phyloP scores from a whole-genome alignment of 2,113 vertebrate genomes.

The Anguilla japonica region DNA sequence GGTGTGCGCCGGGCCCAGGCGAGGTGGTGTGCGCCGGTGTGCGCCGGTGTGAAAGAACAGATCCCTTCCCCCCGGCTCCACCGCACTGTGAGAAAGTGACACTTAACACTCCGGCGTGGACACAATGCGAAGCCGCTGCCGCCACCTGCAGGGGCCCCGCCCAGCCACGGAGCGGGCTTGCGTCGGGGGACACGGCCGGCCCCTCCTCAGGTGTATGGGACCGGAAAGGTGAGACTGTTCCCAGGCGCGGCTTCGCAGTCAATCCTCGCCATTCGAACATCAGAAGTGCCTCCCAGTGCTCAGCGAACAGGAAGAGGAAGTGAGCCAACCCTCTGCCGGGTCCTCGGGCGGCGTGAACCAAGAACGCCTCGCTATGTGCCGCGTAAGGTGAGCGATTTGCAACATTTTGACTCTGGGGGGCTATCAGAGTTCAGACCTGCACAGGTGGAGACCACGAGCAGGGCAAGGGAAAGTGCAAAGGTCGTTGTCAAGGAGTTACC shows the following conservation, averaged over 20 bases:
- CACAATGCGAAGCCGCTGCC: conserved; percentile 31
- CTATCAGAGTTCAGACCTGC: too few species aligned
- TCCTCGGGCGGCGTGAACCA: too few species aligned
- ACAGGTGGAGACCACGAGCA: too few species aligned
- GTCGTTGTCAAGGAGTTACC: neutral
- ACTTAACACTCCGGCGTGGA: conserved; percentile 44
- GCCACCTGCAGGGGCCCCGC: neutral
- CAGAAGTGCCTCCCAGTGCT: neutral
- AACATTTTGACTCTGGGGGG: neutral
- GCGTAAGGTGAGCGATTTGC: neutral
- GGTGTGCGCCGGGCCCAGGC: conserved; percentile 1
- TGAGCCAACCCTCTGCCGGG: too few species aligned
- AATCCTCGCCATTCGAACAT: neutral
- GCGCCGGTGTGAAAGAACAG: conserved; percentile 20
- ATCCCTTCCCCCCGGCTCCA: neutral
- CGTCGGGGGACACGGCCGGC: neutral
- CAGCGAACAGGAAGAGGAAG: neutral
- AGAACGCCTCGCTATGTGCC: too few species aligned
- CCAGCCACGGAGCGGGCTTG: neutral
- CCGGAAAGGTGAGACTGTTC: neutral
- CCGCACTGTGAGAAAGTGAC: conserved; percentile 59
- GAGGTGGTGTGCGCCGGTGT: conserved; percentile 12
- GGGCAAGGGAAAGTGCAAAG: neutral
- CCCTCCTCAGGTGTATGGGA: neutral
- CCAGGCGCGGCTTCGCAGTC: neutral